Evolutionary conservation across 2,113 vertebrate genomes (phyloP).

Genomic region (Gallinago media): DNA sequence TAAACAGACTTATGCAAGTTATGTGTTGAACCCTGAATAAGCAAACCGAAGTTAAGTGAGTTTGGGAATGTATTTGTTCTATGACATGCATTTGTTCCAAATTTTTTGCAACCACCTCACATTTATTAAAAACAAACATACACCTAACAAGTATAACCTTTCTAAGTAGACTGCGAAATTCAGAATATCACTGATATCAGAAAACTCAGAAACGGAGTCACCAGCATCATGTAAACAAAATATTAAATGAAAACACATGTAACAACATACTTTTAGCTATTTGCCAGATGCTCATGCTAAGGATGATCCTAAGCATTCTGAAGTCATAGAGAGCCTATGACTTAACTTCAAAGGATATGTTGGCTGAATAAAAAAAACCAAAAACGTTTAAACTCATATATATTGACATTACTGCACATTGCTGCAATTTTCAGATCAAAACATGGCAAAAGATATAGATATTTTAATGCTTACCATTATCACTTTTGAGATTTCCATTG

Average conservation of each 20-base stretch:
- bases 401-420: neutral
- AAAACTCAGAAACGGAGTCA: neutral
- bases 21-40: neutral
- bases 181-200: neutral
- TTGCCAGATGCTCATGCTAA: neutral
- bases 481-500: constrained; percentile 68
- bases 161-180: neutral
- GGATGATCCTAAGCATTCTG: neutral
- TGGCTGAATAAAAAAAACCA: neutral
- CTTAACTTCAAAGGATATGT: neutral
- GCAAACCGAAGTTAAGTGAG: neutral
- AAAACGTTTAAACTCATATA: neutral
- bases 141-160: neutral
- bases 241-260: neutral
- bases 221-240: neutral
- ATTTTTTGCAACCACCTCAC: neutral
- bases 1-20: neutral
- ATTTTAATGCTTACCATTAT: constrained; percentile 69
- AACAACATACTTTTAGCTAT: neutral
- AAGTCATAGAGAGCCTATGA: neutral
- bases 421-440: neutral
- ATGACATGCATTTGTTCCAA: neutral
- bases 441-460: neutral
- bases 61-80: neutral
- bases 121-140: neutral